phyloP scores from a whole-genome alignment of 2,888 invertebrate species.

The Morinoia aosen region DNA sequence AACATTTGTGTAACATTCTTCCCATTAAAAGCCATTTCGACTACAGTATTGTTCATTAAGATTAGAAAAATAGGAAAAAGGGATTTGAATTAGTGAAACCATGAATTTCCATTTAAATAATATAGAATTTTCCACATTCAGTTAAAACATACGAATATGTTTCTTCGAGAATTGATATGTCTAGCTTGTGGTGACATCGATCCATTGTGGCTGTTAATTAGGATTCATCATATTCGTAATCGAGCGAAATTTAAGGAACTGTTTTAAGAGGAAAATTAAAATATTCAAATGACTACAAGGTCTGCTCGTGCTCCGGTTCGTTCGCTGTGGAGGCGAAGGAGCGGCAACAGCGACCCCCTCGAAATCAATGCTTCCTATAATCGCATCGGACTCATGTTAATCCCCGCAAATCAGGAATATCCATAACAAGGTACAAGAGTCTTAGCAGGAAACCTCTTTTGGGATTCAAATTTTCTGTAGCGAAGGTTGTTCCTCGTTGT shows the following conservation, averaged over 20 bases:
- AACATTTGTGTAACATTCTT: too few relatives aligned
- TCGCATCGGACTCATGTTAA: slow-evolving; percentile 45
- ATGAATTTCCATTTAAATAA: neutral
- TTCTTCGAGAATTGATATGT: neutral
- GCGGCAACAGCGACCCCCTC: neutral
- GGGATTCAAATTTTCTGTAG: slow-evolving; percentile 44
- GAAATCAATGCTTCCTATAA: slow-evolving; percentile 39
- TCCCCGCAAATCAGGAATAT: slow-evolving; percentile 50
- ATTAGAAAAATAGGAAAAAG: too few relatives aligned
- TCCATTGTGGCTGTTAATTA: neutral
- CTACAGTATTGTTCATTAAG: too few relatives aligned
- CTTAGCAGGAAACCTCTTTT: slow-evolving; percentile 47
- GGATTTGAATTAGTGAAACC: neutral
- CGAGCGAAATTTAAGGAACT: slow-evolving; percentile 15
- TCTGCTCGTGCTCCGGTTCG: neutral
- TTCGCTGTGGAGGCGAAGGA: neutral
- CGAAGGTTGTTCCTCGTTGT: slow-evolving; percentile 20
- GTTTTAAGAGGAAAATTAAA: slow-evolving; percentile 16
- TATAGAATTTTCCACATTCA: neutral
- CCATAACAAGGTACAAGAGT: slow-evolving; percentile 47
- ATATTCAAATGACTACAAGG: slow-evolving; percentile 42
- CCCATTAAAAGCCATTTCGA: too few relatives aligned
- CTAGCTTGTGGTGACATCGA: neutral
- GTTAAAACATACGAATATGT: neutral
- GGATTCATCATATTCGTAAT: slow-evolving; percentile 12